Percentiles rank a stretch among this genome's conserved stretches.
phyloP scores from a whole-genome alignment of 2,888 invertebrate species.

The Amphipyra berbera region DNA sequence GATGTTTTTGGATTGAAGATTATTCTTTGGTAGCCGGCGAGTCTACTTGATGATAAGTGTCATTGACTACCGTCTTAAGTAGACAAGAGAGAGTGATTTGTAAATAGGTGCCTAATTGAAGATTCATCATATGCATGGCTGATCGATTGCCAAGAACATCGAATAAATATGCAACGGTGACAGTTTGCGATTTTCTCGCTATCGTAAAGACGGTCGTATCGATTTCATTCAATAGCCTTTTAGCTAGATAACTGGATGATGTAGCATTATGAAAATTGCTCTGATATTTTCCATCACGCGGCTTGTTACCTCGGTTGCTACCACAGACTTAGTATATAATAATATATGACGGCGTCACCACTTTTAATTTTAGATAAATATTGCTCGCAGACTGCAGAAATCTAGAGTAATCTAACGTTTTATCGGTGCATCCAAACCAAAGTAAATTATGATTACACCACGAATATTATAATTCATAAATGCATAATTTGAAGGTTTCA shows the following conservation, averaged over 20 bases:
- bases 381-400: neutral
- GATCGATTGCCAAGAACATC: slow-evolving; percentile 36
- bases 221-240: slow-evolving; percentile 22
- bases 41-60: slow-evolving; percentile 14
- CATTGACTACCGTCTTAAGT: slow-evolving; percentile 1
- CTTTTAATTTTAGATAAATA: slow-evolving; percentile 22
- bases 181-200: slow-evolving; percentile 31
- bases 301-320: slow-evolving; percentile 12
- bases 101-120: slow-evolving; percentile 9
- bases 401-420: neutral
- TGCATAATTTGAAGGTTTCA: neutral
- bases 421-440: neutral
- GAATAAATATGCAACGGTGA: slow-evolving; percentile 44
- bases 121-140: slow-evolving; percentile 17
- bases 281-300: slow-evolving; percentile 26
- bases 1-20: slow-evolving; percentile 19
- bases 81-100: slow-evolving; percentile 15
- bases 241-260: slow-evolving; percentile 38
- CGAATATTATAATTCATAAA: too few species aligned
- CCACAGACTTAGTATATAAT: neutral
- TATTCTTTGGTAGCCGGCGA: slow-evolving; percentile 18
- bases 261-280: slow-evolving; percentile 47
- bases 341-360: slow-evolving; percentile 8
- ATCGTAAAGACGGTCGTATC: slow-evolving; percentile 14
- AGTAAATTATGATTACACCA: neutral